Evolutionary conservation across 1,140 invertebrate genomes (phyloP), one percentile per base, ranked within the genome.

Genomic region (Drosophila bocqueti): DNA sequence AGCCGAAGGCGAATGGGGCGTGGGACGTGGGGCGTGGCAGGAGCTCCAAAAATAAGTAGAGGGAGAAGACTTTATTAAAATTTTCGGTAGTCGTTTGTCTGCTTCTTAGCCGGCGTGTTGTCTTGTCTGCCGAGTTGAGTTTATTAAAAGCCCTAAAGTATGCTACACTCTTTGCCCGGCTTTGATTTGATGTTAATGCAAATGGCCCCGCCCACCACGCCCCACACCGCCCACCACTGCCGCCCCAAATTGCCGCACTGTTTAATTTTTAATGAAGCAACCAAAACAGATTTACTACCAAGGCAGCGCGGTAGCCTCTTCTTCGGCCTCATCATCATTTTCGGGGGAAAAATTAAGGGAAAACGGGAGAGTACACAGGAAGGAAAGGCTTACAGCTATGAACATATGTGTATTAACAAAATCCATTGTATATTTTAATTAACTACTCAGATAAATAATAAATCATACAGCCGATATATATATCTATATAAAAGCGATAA

Each of bases 111-210:
- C 54, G 36, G 54, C 36, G 54, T 73, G 61, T 66, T 59, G 42
- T 52, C 47, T 63, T 63, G 40, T 74, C 47, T 55, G 54, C 71
- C 47, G 50, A 58, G 63, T 55, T 58, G 66, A 79, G 66, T 79
- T 79, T 87, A 87, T 87, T 87, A 77, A 83, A 87, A 83, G 71
- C 55, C 78, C 61, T 47, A 59, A 62, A 79, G 59, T 59, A 72
- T 67, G 57, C 38, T 54, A 18, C 43, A 57, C 64, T 47, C 64
- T 57, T 61, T 40, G 63, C 50, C n/a, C 36, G 62, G 60, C 79
- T 85, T 87, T 83, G 83, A 86, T 87, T 86, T 86, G 67, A 83
- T 87, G 84, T 79, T 86, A 82, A 85, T 79, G 83, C 76, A 83
- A 85, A 85, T 84, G 80, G 78, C 72, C 72, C 40, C 43, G 29